Base-by-base conservation (phyloP, 2,888 invertebrate genomes). In the Abrostola triplasia region DNA sequence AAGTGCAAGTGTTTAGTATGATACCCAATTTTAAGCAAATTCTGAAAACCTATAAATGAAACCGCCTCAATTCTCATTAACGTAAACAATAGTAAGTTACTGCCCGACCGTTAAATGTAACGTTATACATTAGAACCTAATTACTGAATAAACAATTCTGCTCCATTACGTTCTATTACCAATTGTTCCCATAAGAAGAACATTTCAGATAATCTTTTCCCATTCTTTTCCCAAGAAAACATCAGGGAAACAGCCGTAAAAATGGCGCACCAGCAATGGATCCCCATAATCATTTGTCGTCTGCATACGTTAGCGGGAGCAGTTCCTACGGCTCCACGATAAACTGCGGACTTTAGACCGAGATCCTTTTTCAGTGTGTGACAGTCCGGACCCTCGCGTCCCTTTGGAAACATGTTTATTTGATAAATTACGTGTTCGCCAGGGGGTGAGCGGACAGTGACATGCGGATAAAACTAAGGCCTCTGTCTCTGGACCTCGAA, bases 351-450 rank as follows among this genome's bases (percentile, higher is more conserved):
- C 60, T 57, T 60, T 56, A 64, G 52, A 64, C 64, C 54, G 59
- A 54, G 70, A 67, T 67, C 79, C 70, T 79, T 80, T 79, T 79
- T 67, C 61, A 70, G 59, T 60, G 54, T 56, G 67, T 78, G 79
- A 76, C 78, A 79, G 78, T 71, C 72, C 58, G 66, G 58, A 51
- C 60, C 9, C 63, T 56, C 57, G 64, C 51, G 63, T 70, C 68
- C 63, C 64, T 60, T 70, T 63, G 61, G 66, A 65, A 70, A 75
- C 73, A 80, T 75, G 62, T 80, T 80, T 80, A 75, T 78, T 72
- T 79, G 77, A 79, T 77, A 80, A 80, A 79, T 77, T 54, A 75
- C 68, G 47, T 50, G 53, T 57, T 48, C 49, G 58, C 40, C 65
- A 36, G 35, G 57, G 66, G 49, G 53, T 48, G 73, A 59, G 42